phyloP scores from a whole-genome alignment of 2,113 vertebrate species.

The Scomber scombrus region DNA sequence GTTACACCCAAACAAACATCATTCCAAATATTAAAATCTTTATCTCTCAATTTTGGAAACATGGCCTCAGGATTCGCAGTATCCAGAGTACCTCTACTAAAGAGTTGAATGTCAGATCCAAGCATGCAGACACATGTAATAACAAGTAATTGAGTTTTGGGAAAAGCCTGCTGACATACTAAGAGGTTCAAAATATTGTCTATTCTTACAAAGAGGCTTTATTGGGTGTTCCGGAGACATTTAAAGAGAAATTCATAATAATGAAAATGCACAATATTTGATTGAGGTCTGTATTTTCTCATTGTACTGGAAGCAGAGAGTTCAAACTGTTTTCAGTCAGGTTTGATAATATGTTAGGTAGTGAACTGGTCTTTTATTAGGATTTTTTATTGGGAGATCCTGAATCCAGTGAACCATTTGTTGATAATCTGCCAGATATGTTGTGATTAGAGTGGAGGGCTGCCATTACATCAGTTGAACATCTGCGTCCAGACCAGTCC shows the following conservation, averaged over 20 bases:
- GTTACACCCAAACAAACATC: not conserved
- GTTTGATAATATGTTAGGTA: not conserved
- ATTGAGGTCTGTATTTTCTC: not conserved
- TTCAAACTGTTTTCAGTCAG: not conserved
- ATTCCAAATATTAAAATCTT: conserved; percentile 8
- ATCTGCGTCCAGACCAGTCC: not conserved
- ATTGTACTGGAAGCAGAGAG: not conserved
- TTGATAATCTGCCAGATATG: conserved; percentile 15
- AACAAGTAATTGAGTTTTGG: not conserved
- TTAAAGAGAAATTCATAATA: not conserved
- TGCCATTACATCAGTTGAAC: not conserved
- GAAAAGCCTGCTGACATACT: too few species aligned
- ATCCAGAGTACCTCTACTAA: not conserved
- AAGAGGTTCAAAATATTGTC: too few species aligned
- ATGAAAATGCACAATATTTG: not conserved
- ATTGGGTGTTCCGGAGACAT: not conserved
- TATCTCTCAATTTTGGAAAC: conserved; percentile 18
- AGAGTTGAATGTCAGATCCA: not conserved
- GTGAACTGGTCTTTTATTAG: not conserved
- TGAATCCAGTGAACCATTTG: not conserved
- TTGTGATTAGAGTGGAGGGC: conserved; percentile 5
- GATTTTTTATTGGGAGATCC: not conserved
- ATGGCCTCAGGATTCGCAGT: not conserved
- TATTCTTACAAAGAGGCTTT: too few species aligned
- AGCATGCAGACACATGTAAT: not conserved